Evolutionary conservation across 2,797 vertebrate species (phyloP).

Genomic region (Phoeniculus purpureus): DNA sequence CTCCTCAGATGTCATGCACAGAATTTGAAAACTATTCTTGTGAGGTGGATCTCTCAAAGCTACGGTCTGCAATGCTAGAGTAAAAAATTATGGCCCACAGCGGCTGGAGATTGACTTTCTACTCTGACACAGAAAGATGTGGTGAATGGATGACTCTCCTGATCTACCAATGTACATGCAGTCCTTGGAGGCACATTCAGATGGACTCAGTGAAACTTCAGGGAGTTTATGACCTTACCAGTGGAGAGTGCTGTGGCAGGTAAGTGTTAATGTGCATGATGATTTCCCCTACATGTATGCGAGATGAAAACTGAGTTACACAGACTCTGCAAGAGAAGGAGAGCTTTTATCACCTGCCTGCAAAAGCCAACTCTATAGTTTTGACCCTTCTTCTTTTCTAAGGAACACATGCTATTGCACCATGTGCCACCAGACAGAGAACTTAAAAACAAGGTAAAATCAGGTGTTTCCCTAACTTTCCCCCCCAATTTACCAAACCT

Average conservation of each 20-base stretch:
- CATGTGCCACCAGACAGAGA: not conserved
- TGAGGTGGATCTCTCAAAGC: not conserved
- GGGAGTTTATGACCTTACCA: not conserved
- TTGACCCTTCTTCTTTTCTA: not conserved
- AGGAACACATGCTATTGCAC: not conserved
- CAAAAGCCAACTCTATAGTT: not conserved
- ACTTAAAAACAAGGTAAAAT: conserved; percentile 1
- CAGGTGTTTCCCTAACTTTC: not conserved
- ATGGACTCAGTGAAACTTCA: not conserved
- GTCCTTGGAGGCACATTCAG: not conserved
- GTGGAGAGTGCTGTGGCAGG: not conserved
- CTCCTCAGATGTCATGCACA: not conserved
- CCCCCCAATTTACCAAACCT: not conserved
- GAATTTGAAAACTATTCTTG: not conserved
- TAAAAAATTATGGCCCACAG: not conserved
- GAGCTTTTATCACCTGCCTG: not conserved
- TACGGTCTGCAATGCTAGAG: not conserved
- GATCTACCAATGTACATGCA: not conserved
- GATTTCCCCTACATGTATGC: not conserved
- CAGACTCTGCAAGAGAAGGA: not conserved
- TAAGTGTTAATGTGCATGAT: not conserved
- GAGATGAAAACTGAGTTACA: not conserved
- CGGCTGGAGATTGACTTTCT: not conserved
- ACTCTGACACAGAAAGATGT: not conserved
- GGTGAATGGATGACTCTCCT: not conserved